These are phyloP conservation scores for Catonia carolina DNA, from an alignment of 2,888 invertebrate genomes.

Conservation along the genomic window DNA sequence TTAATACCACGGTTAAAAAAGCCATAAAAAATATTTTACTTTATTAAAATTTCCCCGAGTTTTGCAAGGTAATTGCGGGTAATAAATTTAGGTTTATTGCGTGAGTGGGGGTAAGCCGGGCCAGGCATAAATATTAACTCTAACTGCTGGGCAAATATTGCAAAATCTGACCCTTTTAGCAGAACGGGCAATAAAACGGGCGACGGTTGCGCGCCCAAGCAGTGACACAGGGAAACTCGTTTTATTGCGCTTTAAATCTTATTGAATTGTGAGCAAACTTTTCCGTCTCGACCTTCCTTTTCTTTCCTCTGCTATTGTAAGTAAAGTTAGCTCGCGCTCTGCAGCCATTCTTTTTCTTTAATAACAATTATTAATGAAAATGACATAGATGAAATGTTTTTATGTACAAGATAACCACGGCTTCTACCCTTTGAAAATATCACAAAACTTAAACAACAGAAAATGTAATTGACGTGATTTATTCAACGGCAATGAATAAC, in stretches of 20 bases:
- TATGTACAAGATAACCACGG: too few relatives aligned
- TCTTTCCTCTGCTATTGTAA: neutral
- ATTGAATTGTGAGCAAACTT: slow-evolving; percentile 15
- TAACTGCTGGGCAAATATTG: slow-evolving; percentile 11
- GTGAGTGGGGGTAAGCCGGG: neutral
- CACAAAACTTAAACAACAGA: too few relatives aligned
- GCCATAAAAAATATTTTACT: slow-evolving; percentile 5
- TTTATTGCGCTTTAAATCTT: slow-evolving; percentile 15
- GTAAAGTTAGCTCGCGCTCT: too few relatives aligned
- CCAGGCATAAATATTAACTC: slow-evolving; percentile 9
- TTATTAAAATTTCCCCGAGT: slow-evolving; percentile 12
- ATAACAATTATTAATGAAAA: too few relatives aligned
- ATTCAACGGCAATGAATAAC: too few relatives aligned
- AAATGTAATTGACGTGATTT: too few relatives aligned
- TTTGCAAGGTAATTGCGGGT: slow-evolving; percentile 11
- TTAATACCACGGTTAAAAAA: too few relatives aligned
- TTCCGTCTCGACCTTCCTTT: slow-evolving; percentile 1
- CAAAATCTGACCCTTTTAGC: slow-evolving; percentile 5
- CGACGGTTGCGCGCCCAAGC: too few relatives aligned
- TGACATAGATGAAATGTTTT: too few relatives aligned
- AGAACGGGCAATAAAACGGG: slow-evolving; percentile 5
- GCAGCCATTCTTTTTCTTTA: too few relatives aligned
- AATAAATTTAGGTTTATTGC: slow-evolving; percentile 4
- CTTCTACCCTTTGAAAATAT: too few relatives aligned
- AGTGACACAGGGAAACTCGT: neutral